These are phyloP conservation scores for Tetramorium parvispinum DNA, from an alignment of 1,140 invertebrate genomes.

Conservation along the genomic window DNA sequence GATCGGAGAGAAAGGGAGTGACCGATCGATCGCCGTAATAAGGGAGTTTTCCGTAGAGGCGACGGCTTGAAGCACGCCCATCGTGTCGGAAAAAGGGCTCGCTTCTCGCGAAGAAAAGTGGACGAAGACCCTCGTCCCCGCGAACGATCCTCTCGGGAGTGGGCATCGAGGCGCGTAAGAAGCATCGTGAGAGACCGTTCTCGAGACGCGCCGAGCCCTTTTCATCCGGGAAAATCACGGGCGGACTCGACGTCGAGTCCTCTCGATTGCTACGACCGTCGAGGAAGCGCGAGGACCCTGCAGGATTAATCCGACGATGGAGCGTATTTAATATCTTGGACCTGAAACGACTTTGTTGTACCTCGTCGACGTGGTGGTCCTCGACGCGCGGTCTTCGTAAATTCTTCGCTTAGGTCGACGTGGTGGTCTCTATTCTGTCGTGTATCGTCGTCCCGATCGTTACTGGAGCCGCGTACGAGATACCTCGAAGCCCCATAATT, in stretches of 20 bases:
- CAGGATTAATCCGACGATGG: slow-evolving; percentile 22
- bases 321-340: slow-evolving; percentile 17
- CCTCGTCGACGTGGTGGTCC: not conserved
- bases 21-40: slow-evolving; percentile 71
- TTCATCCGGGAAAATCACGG: slow-evolving; percentile 28
- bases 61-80: slow-evolving; percentile 43
- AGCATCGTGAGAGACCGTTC: slow-evolving; percentile 36
- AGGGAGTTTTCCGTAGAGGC: slow-evolving; percentile 61
- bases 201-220: slow-evolving; percentile 42
- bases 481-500: slow-evolving; percentile 64
- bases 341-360: not conserved
- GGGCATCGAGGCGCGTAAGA: slow-evolving; percentile 54
- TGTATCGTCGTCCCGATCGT: slow-evolving; percentile 14
- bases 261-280: slow-evolving; percentile 2
- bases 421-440: slow-evolving; percentile 15
- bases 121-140: slow-evolving; percentile 54
- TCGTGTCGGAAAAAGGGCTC: slow-evolving; percentile 35
- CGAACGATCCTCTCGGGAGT: slow-evolving; percentile 67
- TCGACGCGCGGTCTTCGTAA: not conserved
- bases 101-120: slow-evolving; percentile 61
- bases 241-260: not conserved
- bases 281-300: not conserved
- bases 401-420: slow-evolving; percentile 15
- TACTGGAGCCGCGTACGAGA: slow-evolving; percentile 10
- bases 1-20: slow-evolving; percentile 46